Percentiles rank a stretch among this genome's conserved stretches.
Conservation (phyloP, 1,140 invertebrate genomes). For the Heliconius himera region DNA sequence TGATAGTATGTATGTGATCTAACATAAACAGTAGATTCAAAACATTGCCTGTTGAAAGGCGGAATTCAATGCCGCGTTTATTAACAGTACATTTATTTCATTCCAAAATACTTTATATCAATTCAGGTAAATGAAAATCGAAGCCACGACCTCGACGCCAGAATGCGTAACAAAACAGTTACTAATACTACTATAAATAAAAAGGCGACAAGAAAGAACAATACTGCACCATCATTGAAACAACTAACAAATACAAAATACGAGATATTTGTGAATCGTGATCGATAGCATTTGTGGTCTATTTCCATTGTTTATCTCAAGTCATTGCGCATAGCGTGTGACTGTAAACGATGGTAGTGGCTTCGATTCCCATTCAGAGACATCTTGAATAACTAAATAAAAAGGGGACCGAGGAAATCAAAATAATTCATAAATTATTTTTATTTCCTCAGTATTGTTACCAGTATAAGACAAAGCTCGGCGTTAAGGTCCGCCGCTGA, state of each 20-base stretch:
- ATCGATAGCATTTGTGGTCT: not conserved
- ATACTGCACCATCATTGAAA: conserved; percentile 6
- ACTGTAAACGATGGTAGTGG: not conserved
- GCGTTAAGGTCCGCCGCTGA: too few species aligned
- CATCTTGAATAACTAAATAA: too few species aligned
- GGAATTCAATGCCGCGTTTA: too few species aligned
- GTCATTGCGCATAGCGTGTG: too few species aligned
- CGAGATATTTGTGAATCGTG: conserved; percentile 11
- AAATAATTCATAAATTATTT: not conserved
- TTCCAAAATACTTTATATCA: too few species aligned
- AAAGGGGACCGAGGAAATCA: too few species aligned
- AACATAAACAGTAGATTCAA: too few species aligned
- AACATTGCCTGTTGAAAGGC: too few species aligned
- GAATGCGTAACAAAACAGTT: not conserved
- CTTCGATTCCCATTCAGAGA: not conserved
- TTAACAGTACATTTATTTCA: too few species aligned
- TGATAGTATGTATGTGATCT: too few species aligned
- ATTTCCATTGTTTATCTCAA: not conserved
- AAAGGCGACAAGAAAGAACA: not conserved
- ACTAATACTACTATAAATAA: not conserved
- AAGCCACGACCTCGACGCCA: not conserved
- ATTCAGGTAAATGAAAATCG: too few species aligned
- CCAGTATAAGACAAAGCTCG: too few species aligned
- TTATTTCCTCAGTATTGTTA: not conserved
- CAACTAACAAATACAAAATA: not conserved